Conservation (phyloP, 2,797 vertebrate genomes). For the Remorina albescens region DNA sequence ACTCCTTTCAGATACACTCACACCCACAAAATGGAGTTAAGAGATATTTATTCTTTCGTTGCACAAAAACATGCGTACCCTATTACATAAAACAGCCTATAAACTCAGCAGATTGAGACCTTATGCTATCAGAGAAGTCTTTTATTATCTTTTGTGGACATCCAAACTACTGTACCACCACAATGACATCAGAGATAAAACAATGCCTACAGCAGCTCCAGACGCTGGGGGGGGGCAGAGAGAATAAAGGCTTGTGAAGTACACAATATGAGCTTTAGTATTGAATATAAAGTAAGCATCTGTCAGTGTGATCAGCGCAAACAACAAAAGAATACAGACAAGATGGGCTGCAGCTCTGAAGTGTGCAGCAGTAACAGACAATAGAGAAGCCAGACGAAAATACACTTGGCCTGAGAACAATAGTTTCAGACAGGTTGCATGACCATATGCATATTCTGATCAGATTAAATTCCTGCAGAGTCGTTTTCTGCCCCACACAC, state of each 20-base stretch:
- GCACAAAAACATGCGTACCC: slow-evolving; percentile 15
- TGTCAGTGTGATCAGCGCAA: slow-evolving; percentile 23
- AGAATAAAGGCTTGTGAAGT: slow-evolving; percentile 11
- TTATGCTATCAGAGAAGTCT: slow-evolving; percentile 29
- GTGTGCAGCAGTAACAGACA: slow-evolving; percentile 51
- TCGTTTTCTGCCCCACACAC: not conserved
- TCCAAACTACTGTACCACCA: slow-evolving; percentile 32
- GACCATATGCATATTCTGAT: slow-evolving; percentile 5
- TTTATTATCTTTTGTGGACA: slow-evolving; percentile 49
- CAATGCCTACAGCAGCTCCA: slow-evolving; percentile 27
- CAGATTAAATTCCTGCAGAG: slow-evolving; percentile 11
- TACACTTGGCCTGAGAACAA: slow-evolving; percentile 61
- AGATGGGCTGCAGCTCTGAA: slow-evolving; percentile 38
- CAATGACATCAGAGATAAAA: slow-evolving; percentile 49
- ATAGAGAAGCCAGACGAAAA: slow-evolving; percentile 53
- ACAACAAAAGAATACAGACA: slow-evolving; percentile 29
- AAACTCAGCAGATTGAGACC: slow-evolving; percentile 5
- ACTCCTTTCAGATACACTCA: slow-evolving; percentile 13
- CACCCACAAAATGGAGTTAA: not conserved
- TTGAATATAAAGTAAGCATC: slow-evolving; percentile 23
- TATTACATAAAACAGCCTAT: not conserved
- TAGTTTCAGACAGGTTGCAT: slow-evolving; percentile 44
- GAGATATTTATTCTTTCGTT: not conserved
- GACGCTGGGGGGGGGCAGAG: slow-evolving; percentile 9
- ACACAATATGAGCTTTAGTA: not conserved